A percentile compares a stretch with the other conserved stretches of the same genome.
phyloP scores from a whole-genome alignment of 53 echinoderm and acorn worm genomes.

The Hippasteria phrygiana region DNA sequence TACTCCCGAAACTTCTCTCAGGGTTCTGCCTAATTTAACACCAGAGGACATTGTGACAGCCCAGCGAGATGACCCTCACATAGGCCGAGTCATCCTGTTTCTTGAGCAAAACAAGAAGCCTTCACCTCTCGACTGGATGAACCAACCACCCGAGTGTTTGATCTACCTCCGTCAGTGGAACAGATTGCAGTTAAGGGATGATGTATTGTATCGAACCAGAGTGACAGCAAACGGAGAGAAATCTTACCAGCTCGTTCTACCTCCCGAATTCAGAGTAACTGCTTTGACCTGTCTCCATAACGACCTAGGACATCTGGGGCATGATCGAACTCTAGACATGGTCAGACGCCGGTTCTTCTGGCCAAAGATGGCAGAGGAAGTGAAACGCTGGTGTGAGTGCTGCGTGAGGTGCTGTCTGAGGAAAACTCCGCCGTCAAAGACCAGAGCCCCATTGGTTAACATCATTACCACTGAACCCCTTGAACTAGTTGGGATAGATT shows the following conservation, averaged over 20 bases:
- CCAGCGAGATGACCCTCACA: slow-evolving; percentile 7
- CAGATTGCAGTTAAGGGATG: slow-evolving; percentile 22
- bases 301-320: slow-evolving; percentile 64
- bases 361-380: slow-evolving; percentile 56
- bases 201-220: slow-evolving; percentile 36
- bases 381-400: slow-evolving; percentile 39
- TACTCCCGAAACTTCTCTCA: not conserved
- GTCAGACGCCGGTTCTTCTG: slow-evolving; percentile 58
- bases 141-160: slow-evolving; percentile 18
- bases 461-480: slow-evolving; percentile 57
- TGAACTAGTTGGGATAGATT: slow-evolving; percentile 67
- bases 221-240: not conserved
- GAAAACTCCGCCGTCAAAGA: slow-evolving; percentile 20
- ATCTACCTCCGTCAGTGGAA: slow-evolving; percentile 61
- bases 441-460: slow-evolving; percentile 65
- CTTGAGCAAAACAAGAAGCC: slow-evolving; percentile 34
- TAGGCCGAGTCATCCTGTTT: not conserved
- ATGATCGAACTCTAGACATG: slow-evolving; percentile 56
- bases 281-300: slow-evolving; percentile 47
- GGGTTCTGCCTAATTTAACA: not conserved
- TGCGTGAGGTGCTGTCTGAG: slow-evolving; percentile 58
- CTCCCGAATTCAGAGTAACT: not conserved
- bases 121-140: not conserved
- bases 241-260: slow-evolving; percentile 52
- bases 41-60: not conserved